These are phyloP conservation scores for Pangasius krempfi DNA, from an alignment of 2,797 vertebrate genomes.

Conservation along the genomic window DNA sequence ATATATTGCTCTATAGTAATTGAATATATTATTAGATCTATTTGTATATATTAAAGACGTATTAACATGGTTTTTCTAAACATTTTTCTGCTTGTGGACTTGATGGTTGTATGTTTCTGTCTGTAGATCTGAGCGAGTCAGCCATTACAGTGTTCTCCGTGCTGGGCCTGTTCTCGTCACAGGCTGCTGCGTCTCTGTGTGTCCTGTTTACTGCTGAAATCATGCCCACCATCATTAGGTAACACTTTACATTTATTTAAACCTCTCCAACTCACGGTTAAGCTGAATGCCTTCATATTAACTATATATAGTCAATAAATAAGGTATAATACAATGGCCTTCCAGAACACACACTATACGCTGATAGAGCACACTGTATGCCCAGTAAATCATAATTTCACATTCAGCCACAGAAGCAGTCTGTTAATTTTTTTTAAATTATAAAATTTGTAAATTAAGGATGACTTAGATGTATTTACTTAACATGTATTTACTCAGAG, in stretches of 20 bases:
- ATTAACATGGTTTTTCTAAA: not conserved
- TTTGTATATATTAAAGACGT: not conserved
- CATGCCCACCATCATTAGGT: conserved; percentile 88
- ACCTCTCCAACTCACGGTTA: not conserved
- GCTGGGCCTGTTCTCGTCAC: conserved; percentile 86
- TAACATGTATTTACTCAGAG: not conserved
- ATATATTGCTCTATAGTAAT: not conserved
- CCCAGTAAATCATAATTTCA: not conserved
- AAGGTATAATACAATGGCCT: not conserved
- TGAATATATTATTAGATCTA: not conserved
- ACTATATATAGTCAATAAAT: not conserved
- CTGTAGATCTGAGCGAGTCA: conserved; percentile 82
- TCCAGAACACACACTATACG: not conserved
- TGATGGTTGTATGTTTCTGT: conserved; percentile 1
- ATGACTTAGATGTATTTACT: not conserved
- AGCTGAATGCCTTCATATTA: not conserved
- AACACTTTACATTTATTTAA: conserved; percentile 30
- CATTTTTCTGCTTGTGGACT: not conserved
- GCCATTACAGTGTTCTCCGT: conserved; percentile 86
- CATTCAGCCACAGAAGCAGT: not conserved
- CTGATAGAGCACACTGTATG: not conserved
- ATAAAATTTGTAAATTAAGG: not conserved
- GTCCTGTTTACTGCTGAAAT: conserved; percentile 87
- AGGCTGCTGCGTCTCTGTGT: conserved; percentile 83
- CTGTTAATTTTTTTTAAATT: not conserved